phyloP scores from a whole-genome alignment of 2,888 invertebrate genomes.

The Cosmia pyralina region DNA sequence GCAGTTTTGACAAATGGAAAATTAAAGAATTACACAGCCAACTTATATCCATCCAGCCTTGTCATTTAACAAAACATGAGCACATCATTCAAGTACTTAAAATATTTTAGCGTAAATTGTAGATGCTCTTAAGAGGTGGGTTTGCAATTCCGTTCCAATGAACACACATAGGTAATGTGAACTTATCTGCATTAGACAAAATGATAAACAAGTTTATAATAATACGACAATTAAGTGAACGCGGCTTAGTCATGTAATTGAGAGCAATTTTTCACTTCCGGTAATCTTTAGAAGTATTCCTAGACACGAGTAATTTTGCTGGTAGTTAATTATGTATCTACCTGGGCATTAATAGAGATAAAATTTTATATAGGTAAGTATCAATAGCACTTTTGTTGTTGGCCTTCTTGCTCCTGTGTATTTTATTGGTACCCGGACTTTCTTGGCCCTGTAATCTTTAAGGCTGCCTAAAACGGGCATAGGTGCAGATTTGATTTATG shows the following conservation, averaged over 20 bases:
- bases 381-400: neutral
- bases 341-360: neutral
- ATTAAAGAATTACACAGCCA: neutral
- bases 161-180: slow-evolving; percentile 70
- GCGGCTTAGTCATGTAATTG: slow-evolving; percentile 28
- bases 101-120: slow-evolving; percentile 57
- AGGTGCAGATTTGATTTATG: neutral
- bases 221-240: slow-evolving; percentile 32
- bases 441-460: neutral
- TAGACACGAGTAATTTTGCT: slow-evolving; percentile 11
- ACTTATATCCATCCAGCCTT: neutral
- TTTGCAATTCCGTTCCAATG: slow-evolving; percentile 80
- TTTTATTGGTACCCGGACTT: neutral
- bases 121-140: slow-evolving; percentile 77
- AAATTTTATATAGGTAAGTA: neutral
- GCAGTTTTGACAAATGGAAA: too few relatives aligned
- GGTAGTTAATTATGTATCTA: neutral
- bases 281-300: slow-evolving; percentile 1
- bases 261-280: slow-evolving; percentile 8
- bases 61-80: neutral
- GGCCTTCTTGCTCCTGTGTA: neutral
- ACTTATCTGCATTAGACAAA: slow-evolving; percentile 73
- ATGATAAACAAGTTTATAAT: slow-evolving; percentile 44
- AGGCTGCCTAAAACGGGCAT: neutral
- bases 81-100: neutral